Evolutionary conservation across 2,113 vertebrate species (phyloP).

Genomic region (Peucedramus taeniatus): DNA sequence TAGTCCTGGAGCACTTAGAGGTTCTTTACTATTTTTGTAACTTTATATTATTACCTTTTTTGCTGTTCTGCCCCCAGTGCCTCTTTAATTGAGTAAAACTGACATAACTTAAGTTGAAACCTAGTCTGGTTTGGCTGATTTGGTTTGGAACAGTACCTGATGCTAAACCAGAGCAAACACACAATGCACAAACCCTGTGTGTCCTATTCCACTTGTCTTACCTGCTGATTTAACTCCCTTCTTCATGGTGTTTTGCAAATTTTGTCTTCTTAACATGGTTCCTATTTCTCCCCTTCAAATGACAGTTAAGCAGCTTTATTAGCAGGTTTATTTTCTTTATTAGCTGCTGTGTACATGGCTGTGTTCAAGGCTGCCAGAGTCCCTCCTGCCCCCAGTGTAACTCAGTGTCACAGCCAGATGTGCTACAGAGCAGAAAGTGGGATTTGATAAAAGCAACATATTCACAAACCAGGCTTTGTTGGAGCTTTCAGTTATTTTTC

Average conservation of each 20-base stretch:
- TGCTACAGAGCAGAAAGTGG: neutral
- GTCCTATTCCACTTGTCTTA: neutral
- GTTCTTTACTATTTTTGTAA: neutral
- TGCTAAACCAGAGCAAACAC: neutral
- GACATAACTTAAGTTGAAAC: neutral
- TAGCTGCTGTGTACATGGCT: neutral
- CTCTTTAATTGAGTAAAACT: neutral
- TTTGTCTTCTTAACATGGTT: neutral
- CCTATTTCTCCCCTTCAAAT: neutral
- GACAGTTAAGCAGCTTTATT: neutral
- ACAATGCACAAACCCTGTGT: accelerated
- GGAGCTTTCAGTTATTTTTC: neutral
- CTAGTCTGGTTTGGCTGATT: neutral
- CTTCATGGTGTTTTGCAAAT: neutral
- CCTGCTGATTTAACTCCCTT: neutral
- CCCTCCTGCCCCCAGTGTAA: neutral
- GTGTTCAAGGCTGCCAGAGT: neutral
- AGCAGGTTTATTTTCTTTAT: neutral
- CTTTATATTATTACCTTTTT: neutral
- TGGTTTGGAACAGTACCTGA: neutral
- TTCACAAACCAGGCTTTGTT: neutral
- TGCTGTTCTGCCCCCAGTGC: neutral
- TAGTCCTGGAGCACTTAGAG: neutral
- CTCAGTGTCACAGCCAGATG: neutral
- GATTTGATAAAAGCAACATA: neutral